These are phyloP conservation scores for Hemibagrus guttatus DNA, from an alignment of 2,797 vertebrate species.

Conservation along the genomic window DNA sequence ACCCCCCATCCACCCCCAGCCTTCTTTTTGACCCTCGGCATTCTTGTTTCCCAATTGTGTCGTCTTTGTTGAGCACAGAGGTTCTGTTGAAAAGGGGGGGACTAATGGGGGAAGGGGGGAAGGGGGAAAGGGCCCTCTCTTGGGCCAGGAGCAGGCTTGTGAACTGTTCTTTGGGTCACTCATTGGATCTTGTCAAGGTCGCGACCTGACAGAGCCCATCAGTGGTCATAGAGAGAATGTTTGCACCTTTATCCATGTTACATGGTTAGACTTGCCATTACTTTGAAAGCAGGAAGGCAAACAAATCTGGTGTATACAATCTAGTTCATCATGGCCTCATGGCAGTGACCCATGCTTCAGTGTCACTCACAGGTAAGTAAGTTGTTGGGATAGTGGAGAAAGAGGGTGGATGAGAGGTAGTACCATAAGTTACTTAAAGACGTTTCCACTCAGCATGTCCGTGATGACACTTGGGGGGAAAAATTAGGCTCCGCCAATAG, in stretches of 20 bases:
- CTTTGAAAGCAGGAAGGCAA: conserved; percentile 82
- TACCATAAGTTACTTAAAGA: conserved; percentile 35
- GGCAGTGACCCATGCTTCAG: conserved; percentile 68
- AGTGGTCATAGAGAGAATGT: conserved; percentile 69
- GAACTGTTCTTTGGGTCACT: conserved; percentile 66
- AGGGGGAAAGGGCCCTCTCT: conserved; percentile 51
- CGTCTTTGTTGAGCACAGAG: conserved; percentile 66
- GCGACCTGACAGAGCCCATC: conserved; percentile 75
- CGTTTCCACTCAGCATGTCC: conserved; percentile 4
- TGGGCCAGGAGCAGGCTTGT: conserved; percentile 73
- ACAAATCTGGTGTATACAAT: conserved; percentile 76
- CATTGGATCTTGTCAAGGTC: conserved; percentile 76
- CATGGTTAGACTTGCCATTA: conserved; percentile 67
- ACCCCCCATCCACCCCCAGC: conserved; percentile 45
- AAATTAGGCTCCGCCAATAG: conserved; percentile 32
- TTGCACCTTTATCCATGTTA: conserved; percentile 78
- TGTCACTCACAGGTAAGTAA: conserved; percentile 68
- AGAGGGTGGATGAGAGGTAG: not conserved
- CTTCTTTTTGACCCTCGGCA: conserved; percentile 58
- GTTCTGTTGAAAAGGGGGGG: conserved; percentile 59
- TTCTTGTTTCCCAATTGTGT: conserved; percentile 74
- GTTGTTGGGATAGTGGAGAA: conserved; percentile 48
- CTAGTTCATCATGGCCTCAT: conserved; percentile 76
- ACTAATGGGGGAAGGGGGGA: conserved; percentile 25
- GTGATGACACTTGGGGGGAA: not conserved